phyloP scores from a whole-genome alignment of 2,888 invertebrate genomes.

The Drosophila lutescens region DNA sequence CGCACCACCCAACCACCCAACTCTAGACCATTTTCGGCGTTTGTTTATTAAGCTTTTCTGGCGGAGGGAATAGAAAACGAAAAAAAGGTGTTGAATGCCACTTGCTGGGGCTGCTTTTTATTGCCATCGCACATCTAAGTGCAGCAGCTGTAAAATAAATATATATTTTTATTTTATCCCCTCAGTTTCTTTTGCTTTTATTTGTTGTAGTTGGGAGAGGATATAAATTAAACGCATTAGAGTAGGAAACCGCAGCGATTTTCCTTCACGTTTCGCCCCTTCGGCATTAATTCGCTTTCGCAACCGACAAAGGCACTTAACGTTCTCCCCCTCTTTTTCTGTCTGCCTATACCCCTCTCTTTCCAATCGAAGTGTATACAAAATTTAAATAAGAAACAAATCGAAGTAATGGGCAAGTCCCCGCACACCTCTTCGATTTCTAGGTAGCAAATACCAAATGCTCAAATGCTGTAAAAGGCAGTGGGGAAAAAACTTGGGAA shows the following conservation, averaged over 20 bases:
- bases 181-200: slow-evolving; percentile 61
- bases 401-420: slow-evolving; percentile 69
- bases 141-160: slow-evolving; percentile 81
- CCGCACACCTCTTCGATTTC: slow-evolving; percentile 3
- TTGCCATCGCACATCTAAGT: slow-evolving; percentile 69
- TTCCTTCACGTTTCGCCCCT: slow-evolving; percentile 11
- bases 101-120: slow-evolving; percentile 75
- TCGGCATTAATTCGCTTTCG: slow-evolving; percentile 67
- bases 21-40: slow-evolving; percentile 60
- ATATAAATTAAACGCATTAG: slow-evolving; percentile 81
- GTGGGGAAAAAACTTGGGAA: slow-evolving; percentile 23
- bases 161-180: slow-evolving; percentile 75
- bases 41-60: slow-evolving; percentile 76
- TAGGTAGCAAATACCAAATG: slow-evolving; percentile 73
- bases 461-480: slow-evolving; percentile 68
- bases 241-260: slow-evolving; percentile 78
- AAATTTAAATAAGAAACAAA: slow-evolving; percentile 81
- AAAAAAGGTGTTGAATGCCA: slow-evolving; percentile 78
- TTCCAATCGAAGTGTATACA: slow-evolving; percentile 61
- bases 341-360: slow-evolving; percentile 15
- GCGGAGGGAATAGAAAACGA: slow-evolving; percentile 28
- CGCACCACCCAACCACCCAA: slow-evolving; percentile 24
- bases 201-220: slow-evolving; percentile 48
- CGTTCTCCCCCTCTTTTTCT: slow-evolving; percentile 29
- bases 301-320: slow-evolving; percentile 77